Evolutionary conservation across 2,113 vertebrate genomes (phyloP), one percentile per base, ranked within the genome.

Genomic region (Melanerpes formicivorus): DNA sequence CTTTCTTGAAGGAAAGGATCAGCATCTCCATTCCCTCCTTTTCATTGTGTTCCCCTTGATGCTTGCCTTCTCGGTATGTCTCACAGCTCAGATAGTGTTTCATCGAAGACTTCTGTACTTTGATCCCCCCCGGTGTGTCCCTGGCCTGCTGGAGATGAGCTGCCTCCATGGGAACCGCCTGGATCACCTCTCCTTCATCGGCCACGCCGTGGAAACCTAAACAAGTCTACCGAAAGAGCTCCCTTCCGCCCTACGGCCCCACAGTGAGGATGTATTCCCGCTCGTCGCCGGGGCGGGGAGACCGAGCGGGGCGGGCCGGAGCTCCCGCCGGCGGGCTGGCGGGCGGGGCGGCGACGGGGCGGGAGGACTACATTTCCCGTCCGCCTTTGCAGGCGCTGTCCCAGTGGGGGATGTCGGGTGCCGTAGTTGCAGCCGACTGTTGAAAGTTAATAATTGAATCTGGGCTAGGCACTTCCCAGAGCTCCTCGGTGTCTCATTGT

Each of bases 311-410:
- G 9, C 52, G 54, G 58, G 25, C n/a, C 78, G 27, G 27, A 29
- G 63, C 55, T 48, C 70, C 37, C 25, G 14, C 70, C 59, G 5
- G 70, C 46, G 1, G 8, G 6, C 23, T 30, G 67, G 32, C 32
- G 25, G 50, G 59, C 42, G 59, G 2, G 19, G 52, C 23, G 23
- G 64, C 3, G 40, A 42, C 10, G 26, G 16, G 26, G 65, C 8
- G 23, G 58, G 3, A 3, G 59, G 76, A 94, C 95, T 95, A 81
- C 96, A 37, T 30, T 87, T 95, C 95, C 95, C 96, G 88, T 64
- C 88, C 72, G 90, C 58, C 94, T 32, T 84, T 82, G 95, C 94
- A 26, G 73, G 52, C 40, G 50, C 62, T 18, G 37, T 37, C 88
- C 62, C 69, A 55, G 83, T 69, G 86, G 76, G 81, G 86, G 83